Conservation (phyloP, 2,888 invertebrate genomes). For the Tiliacea aurago region DNA sequence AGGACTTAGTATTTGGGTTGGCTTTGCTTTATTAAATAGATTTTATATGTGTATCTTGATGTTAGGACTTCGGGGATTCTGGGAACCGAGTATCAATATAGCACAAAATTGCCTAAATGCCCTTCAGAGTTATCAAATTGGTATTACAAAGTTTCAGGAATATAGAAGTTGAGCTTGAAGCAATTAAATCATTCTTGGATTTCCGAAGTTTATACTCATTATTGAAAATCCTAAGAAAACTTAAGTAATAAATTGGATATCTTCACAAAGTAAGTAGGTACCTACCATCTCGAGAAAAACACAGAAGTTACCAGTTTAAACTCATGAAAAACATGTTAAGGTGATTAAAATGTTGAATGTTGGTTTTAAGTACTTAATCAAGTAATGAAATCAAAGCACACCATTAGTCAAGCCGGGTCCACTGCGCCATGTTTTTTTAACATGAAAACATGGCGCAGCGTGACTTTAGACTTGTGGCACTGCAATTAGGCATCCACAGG, state of each 20-base stretch:
- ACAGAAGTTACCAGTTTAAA: not conserved
- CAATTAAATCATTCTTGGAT: slow-evolving; percentile 7
- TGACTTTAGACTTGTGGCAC: not conserved
- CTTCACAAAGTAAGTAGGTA: not conserved
- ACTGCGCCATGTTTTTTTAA: no score
- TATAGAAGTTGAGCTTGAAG: slow-evolving; percentile 9
- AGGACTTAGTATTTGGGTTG: slow-evolving; percentile 47
- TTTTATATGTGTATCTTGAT: slow-evolving; percentile 38
- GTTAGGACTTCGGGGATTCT: slow-evolving; percentile 4
- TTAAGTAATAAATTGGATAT: slow-evolving; percentile 23
- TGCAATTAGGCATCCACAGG: not conserved
- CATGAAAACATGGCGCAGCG: no score
- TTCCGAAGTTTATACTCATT: slow-evolving; percentile 12
- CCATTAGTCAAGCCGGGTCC: not conserved
- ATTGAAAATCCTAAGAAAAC: slow-evolving; percentile 16
- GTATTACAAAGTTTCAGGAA: slow-evolving; percentile 4
- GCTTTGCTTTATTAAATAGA: slow-evolving; percentile 47
- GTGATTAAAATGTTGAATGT: no score
- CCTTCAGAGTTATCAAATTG: not conserved
- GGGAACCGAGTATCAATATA: slow-evolving; percentile 11
- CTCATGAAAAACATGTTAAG: no score
- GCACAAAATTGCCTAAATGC: slow-evolving; percentile 14
- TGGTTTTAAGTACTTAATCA: no score
- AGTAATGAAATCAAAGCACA: not conserved
- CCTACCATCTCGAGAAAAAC: not conserved